phyloP scores from a whole-genome alignment of 2,113 vertebrate genomes.

The Fulica atra region DNA sequence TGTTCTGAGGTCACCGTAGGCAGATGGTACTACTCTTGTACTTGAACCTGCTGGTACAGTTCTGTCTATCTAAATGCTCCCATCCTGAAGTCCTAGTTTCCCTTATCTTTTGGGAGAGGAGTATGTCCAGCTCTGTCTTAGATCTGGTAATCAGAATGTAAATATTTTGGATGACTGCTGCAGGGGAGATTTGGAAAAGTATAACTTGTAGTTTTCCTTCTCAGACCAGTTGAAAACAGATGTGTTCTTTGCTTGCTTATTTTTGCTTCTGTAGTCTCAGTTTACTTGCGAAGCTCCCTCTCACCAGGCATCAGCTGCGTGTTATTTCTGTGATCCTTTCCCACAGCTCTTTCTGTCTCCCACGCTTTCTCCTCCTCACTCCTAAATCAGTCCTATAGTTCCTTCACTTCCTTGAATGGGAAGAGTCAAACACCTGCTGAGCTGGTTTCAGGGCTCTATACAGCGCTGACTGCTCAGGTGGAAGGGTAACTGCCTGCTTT shows the following conservation, averaged over 20 bases:
- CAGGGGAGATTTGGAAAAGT: not conserved
- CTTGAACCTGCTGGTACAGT: not conserved
- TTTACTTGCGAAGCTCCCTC: slow-evolving; percentile 20
- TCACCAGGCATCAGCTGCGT: slow-evolving; percentile 10
- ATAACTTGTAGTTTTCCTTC: not conserved
- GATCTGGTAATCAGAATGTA: not conserved
- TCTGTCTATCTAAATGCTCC: not conserved
- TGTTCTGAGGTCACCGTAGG: not conserved
- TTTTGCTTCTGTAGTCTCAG: slow-evolving; percentile 12
- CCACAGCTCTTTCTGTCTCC: slow-evolving; percentile 31
- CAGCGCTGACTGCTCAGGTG: not conserved
- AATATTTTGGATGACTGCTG: not conserved
- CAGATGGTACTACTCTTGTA: not conserved
- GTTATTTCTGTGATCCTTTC: slow-evolving; percentile 28
- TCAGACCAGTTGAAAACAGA: not conserved
- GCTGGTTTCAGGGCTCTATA: not conserved
- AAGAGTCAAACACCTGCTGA: slow-evolving; percentile 45
- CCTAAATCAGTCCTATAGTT: not conserved
- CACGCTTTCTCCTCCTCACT: slow-evolving; percentile 28
- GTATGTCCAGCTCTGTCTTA: not conserved
- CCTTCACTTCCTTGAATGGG: slow-evolving; percentile 26
- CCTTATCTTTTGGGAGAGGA: not conserved
- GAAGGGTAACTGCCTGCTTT: slow-evolving; percentile 3
- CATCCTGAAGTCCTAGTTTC: not conserved
- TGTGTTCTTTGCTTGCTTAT: not conserved